These are phyloP conservation scores for Ypsolopha sequella DNA, from an alignment of 2,888 invertebrate genomes.

Conservation along the genomic window DNA sequence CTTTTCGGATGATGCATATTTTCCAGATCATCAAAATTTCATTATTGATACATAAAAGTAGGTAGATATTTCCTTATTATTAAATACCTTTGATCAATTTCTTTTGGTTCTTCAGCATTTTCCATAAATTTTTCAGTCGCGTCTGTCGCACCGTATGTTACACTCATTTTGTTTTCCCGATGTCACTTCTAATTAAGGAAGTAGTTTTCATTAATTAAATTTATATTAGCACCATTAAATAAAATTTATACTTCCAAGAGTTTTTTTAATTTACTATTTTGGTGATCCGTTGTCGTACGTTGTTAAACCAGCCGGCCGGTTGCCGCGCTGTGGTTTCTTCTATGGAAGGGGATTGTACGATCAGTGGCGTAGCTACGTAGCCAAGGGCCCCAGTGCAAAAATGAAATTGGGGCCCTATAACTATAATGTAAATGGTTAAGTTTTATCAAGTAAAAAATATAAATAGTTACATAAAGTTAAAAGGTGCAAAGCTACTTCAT, in stretches of 20 bases:
- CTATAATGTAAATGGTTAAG: too few species aligned
- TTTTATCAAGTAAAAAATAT: too few species aligned
- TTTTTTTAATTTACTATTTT: not conserved
- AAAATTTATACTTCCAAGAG: not conserved
- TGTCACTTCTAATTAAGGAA: not conserved
- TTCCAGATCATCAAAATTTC: too few species aligned
- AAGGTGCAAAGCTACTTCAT: too few species aligned
- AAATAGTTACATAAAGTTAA: too few species aligned
- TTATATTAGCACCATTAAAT: not conserved
- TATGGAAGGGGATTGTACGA: not conserved
- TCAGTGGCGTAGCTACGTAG: too few species aligned
- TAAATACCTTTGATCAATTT: slow-evolving; percentile 45
- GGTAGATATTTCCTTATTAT: slow-evolving; percentile 9
- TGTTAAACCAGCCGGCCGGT: not conserved
- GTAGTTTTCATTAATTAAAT: not conserved
- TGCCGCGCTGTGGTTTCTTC: not conserved
- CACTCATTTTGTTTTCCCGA: slow-evolving; percentile 29
- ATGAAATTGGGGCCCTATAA: too few species aligned
- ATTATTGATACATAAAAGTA: too few species aligned
- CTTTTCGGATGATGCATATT: too few species aligned
- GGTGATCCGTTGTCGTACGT: not conserved
- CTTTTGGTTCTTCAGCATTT: slow-evolving; percentile 25
- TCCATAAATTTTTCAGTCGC: slow-evolving; percentile 29
- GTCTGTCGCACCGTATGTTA: slow-evolving; percentile 47
- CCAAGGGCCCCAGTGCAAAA: too few species aligned